phyloP scores from a whole-genome alignment of 2,113 vertebrate species.

The Natator depressus region DNA sequence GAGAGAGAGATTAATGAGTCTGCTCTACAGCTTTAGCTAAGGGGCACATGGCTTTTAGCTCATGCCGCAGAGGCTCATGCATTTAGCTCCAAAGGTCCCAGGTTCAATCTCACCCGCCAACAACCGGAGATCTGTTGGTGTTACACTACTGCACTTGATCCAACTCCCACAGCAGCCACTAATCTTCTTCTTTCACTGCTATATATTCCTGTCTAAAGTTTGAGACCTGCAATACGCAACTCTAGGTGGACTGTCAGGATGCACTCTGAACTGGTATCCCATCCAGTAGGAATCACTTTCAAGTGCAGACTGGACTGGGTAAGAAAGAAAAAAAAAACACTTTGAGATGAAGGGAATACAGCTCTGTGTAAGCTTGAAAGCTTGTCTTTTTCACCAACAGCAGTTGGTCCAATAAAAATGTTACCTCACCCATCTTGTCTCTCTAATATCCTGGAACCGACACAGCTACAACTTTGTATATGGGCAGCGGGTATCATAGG shows the following conservation, averaged over 20 bases:
- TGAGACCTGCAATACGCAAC: not conserved
- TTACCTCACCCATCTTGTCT: not conserved
- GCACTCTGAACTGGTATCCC: not conserved
- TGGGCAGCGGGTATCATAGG: no score
- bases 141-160: not conserved
- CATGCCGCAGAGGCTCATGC: no score
- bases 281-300: not conserved
- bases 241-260: not conserved
- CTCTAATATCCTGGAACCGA: not conserved
- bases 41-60: no score
- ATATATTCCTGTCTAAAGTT: conserved; percentile 4
- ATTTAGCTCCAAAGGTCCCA: no score
- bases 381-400: not conserved
- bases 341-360: not conserved
- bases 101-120: no score
- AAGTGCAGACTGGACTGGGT: not conserved
- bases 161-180: not conserved
- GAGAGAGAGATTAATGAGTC: no score
- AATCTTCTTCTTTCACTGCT: conserved; percentile 16
- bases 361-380: not conserved
- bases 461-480: not conserved
- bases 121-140: no score
- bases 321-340: not conserved
- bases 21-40: no score
- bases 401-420: not conserved